Evolutionary conservation across 2,797 vertebrate species (phyloP).

Genomic region (Huso huso): DNA sequence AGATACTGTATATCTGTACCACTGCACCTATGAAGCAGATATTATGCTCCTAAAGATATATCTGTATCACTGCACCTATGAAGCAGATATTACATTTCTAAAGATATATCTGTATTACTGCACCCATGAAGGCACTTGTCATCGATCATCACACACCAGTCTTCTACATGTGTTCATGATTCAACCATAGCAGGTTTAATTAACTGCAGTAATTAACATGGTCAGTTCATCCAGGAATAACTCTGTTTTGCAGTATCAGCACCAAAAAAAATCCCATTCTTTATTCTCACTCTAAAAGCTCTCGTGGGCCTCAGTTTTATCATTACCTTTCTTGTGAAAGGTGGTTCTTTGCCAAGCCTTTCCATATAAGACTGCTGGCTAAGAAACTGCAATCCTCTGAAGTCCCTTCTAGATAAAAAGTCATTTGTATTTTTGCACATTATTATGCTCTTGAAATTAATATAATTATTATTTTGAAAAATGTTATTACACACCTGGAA

Average conservation of each 20-base stretch:
- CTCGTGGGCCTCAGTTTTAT: not conserved
- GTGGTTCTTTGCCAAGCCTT: not conserved
- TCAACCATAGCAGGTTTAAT: conserved; percentile 1
- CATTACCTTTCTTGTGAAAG: not conserved
- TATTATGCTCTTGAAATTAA: not conserved
- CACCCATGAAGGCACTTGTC: not conserved
- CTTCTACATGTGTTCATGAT: not conserved
- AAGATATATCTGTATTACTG: no score
- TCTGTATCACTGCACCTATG: no score
- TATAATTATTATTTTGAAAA: not conserved
- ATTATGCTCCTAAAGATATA: no score
- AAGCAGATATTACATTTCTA: no score
- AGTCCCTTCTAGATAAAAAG: not conserved
- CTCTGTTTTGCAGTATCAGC: not conserved
- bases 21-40: no score
- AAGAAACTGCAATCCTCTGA: not conserved
- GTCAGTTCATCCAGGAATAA: not conserved
- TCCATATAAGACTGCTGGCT: not conserved
- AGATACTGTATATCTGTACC: no score
- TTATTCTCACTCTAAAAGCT: not conserved
- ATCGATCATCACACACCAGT: not conserved
- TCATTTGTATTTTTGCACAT: not conserved
- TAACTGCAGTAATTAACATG: conserved; percentile 3
- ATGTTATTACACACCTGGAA: no score
- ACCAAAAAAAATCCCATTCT: not conserved